Evolutionary conservation across 2,888 invertebrate species (phyloP).

Genomic region (Oegoconia quadripuncta): DNA sequence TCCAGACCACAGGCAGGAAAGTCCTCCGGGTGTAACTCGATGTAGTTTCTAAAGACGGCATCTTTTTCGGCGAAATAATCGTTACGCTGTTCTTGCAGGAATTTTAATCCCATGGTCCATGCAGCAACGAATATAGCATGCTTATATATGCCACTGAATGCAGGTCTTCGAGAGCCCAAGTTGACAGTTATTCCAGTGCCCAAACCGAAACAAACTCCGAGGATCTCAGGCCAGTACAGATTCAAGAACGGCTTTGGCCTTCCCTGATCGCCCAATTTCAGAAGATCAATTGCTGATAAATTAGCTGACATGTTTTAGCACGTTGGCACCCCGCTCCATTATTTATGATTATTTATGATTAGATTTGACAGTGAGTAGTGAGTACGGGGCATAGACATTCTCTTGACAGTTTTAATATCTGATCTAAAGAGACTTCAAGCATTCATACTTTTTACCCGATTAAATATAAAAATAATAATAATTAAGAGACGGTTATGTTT

Average conservation of each 20-base stretch:
- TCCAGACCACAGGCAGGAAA: conserved; percentile 83
- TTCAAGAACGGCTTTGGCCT: conserved; percentile 61
- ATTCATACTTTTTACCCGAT: too few relatives aligned
- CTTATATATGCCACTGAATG: conserved; percentile 81
- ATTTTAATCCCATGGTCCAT: conserved; percentile 49
- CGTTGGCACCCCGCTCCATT: too few relatives aligned
- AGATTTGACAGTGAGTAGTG: too few relatives aligned
- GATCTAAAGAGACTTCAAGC: too few relatives aligned
- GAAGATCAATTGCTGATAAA: conserved; percentile 71
- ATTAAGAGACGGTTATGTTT: too few relatives aligned
- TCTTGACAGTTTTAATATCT: too few relatives aligned
- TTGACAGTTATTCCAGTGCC: conserved; percentile 70
- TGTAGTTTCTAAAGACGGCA: conserved; percentile 84
- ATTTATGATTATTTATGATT: too few relatives aligned
- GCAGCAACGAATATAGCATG: conserved; percentile 42
- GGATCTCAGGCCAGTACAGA: conserved; percentile 70
- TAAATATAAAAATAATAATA: too few relatives aligned
- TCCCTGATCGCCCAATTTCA: conserved; percentile 63
- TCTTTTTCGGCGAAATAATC: conserved; percentile 83
- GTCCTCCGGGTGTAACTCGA: conserved; percentile 87
- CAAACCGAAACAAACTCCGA: conserved; percentile 69
- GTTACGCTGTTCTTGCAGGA: conserved; percentile 67
- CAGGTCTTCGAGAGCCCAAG: conserved; percentile 78
- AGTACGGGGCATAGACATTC: too few relatives aligned
- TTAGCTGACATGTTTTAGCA: too few relatives aligned